Evolutionary conservation across 2,113 vertebrate species (phyloP).

Genomic region (Ceuthmochares aereus): DNA sequence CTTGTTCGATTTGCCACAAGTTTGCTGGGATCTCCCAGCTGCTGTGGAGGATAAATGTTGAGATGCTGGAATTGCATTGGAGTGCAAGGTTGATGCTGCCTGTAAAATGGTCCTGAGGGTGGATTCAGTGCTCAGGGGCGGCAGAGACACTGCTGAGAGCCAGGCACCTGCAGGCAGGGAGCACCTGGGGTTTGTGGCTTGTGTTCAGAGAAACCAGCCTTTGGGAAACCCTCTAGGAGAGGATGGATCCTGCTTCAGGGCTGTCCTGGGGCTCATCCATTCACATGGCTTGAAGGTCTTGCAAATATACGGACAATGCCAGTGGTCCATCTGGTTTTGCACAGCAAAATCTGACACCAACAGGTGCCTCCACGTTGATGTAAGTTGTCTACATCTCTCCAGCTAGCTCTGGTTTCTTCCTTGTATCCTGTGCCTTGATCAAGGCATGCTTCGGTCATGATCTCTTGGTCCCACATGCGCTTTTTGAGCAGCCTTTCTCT

Average conservation of each 20-base stretch:
- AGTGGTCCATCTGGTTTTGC: background rate
- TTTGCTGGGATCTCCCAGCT: background rate
- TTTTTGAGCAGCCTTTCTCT: background rate
- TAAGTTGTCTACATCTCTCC: background rate
- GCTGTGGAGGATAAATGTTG: background rate
- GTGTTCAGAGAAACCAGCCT: background rate
- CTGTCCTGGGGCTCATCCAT: accelerated
- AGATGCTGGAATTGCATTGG: background rate
- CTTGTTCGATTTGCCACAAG: background rate
- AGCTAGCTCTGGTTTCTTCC: background rate
- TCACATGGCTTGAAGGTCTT: background rate
- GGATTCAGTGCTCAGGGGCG: background rate
- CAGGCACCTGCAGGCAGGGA: background rate
- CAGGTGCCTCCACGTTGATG: background rate
- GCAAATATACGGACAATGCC: background rate
- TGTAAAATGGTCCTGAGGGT: background rate
- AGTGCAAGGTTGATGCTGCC: background rate
- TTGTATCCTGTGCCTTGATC: background rate
- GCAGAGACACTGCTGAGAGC: background rate
- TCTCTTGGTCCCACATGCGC: background rate
- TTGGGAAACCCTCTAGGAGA: background rate
- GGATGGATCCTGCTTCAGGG: background rate
- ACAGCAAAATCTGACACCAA: background rate
- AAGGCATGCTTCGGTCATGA: background rate
- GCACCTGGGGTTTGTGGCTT: background rate